Base-by-base conservation (phyloP, 2,888 invertebrate species). In the Nesidiocoris tenuis region DNA sequence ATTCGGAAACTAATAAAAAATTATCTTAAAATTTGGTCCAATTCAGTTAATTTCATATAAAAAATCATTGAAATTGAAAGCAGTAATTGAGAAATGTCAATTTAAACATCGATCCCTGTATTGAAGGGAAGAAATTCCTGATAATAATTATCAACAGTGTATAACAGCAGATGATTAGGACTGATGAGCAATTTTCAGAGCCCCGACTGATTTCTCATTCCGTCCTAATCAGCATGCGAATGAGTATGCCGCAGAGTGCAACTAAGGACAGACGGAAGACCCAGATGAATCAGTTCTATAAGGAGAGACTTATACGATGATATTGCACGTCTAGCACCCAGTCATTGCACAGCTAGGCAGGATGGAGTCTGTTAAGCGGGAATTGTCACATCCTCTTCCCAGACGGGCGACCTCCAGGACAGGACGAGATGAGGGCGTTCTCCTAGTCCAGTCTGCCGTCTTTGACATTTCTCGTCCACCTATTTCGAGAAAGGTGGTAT, bases 341-440 rank as follows among this genome's bases (percentile, higher is more conserved):
- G 39, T 39, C 39, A 39, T 39, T 39, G 39, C 39, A 39, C 39
- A 12, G 39, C 67, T 56, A 56, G 67, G 67, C 67, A 67, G 67
- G 67, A 67, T 56, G 67, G 67, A 67, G 67, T 67, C 67, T 67
- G 67, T 67, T 67, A 66, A 67, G 67, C 67, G 67, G 56, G 67
- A 67, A 67, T 67, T 67, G 67, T 67, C 67, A 67, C 67, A 67
- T 67, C 67, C 67, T 67, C 67, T 22, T 16, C 16, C 22, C 9
- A 56, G 54, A 59, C 39, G 18, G 5, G 59, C n/a, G 59, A 59
- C 59, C 59, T 59, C 59, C n/a, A 39, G 39, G 39, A 39, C 39
- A 39, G n/a, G n/a, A 39, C 39, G 39, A 12, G 39, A 39, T 39
- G 39, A 39, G 39, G 39, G 39, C 39, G 39, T 39, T n/a, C 39